Evolutionary conservation across 2,797 vertebrate genomes (phyloP).

Genomic region (Macroramphosus scolopax): DNA sequence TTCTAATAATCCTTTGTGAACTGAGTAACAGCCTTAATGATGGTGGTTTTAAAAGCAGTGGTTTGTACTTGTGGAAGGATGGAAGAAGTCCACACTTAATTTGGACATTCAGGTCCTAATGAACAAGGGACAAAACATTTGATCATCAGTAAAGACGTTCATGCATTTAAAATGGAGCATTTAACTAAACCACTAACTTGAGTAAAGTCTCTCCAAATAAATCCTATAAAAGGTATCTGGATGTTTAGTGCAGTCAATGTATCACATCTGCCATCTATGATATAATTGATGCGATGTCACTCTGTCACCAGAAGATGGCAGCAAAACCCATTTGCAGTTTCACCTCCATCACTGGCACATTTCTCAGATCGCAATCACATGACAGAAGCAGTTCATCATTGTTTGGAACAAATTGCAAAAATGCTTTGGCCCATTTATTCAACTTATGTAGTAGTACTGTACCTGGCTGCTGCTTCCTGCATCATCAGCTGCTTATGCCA

Average conservation of each 20-base stretch:
- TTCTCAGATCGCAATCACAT: too few species aligned
- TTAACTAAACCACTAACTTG: background rate
- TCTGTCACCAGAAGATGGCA: slow-evolving; percentile 62
- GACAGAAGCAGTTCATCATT: too few species aligned
- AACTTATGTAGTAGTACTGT: too few species aligned
- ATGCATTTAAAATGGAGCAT: background rate
- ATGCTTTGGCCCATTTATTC: too few species aligned
- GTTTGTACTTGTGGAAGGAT: background rate
- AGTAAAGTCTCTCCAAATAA: too few species aligned
- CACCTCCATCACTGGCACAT: too few species aligned
- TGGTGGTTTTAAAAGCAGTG: background rate
- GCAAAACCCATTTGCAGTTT: slow-evolving; percentile 47
- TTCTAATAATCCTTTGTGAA: too few species aligned
- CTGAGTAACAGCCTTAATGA: too few species aligned
- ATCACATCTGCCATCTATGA: background rate
- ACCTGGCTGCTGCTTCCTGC: too few species aligned
- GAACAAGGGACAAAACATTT: background rate
- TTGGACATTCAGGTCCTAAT: slow-evolving; percentile 3
- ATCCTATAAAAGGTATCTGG: too few species aligned
- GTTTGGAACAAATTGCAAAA: too few species aligned
- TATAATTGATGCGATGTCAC: slow-evolving; percentile 27
- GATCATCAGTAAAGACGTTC: slow-evolving; percentile 1
- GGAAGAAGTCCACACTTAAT: background rate
- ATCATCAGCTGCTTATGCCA: too few species aligned
- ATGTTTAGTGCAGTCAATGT: background rate